phyloP scores from a whole-genome alignment of 1,140 invertebrate genomes.

The Schlechtendalia chinensis region DNA sequence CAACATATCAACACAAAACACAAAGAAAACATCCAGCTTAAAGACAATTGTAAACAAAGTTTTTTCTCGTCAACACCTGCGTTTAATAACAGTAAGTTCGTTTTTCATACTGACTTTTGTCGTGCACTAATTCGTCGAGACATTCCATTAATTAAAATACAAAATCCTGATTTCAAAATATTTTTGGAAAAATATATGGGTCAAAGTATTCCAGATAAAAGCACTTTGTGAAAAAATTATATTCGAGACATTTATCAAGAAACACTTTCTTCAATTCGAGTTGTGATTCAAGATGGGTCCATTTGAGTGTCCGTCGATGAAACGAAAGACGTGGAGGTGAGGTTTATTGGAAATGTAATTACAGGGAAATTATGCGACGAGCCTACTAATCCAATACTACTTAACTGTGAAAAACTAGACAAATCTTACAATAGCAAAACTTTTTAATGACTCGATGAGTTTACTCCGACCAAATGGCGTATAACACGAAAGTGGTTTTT shows the following conservation, averaged over 20 bases:
- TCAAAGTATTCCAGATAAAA: not conserved
- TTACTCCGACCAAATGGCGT: not conserved
- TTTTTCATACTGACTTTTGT: not conserved
- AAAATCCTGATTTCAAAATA: not conserved
- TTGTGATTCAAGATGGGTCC: not conserved
- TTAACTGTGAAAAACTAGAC: not conserved
- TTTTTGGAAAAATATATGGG: slow-evolving; percentile 1
- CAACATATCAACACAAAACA: not conserved
- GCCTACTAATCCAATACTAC: not conserved
- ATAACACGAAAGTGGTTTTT: not conserved
- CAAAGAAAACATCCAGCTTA: not conserved
- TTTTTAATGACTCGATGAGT: not conserved
- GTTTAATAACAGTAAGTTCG: not conserved
- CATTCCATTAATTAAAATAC: not conserved
- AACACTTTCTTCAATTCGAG: not conserved
- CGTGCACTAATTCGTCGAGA: not conserved
- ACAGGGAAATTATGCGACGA: not conserved
- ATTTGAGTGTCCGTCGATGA: slow-evolving; percentile 5
- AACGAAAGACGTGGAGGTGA: not conserved
- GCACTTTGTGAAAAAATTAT: slow-evolving; percentile 1
- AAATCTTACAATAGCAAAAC: not conserved
- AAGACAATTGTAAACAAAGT: not conserved
- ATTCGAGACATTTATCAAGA: not conserved
- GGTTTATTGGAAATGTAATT: not conserved
- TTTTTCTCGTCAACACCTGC: not conserved